Percentiles rank a stretch among this genome's conserved stretches.
Evolutionary conservation across 2,113 vertebrate species (phyloP).

Genomic region (Cathartes aura): DNA sequence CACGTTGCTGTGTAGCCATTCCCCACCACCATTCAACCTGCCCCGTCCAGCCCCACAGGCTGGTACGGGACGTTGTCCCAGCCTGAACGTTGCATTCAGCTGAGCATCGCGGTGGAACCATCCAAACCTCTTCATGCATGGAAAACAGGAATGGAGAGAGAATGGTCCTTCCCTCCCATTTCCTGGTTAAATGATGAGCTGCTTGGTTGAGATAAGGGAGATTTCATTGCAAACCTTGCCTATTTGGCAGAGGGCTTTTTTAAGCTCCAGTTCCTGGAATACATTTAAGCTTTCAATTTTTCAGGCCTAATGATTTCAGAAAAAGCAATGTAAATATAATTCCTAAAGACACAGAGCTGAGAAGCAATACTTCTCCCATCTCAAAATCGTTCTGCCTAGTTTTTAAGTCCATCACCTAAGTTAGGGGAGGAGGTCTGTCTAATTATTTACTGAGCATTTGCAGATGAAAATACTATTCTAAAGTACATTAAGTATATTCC

Average conservation of each 20-base stretch:
- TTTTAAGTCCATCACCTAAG: background rate
- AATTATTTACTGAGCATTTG: background rate
- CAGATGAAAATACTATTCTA: background rate
- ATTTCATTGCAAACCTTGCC: background rate
- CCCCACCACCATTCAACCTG: background rate
- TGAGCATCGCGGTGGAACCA: background rate
- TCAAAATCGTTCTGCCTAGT: background rate
- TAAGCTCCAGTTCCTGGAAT: background rate
- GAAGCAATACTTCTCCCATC: background rate
- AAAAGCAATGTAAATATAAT: background rate
- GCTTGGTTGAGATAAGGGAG: background rate
- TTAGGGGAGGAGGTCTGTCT: background rate
- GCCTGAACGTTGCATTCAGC: background rate
- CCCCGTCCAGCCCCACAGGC: rapidly evolving
- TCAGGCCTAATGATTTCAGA: background rate
- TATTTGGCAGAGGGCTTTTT: background rate
- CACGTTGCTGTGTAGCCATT: background rate
- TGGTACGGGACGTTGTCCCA: background rate
- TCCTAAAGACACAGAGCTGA: background rate
- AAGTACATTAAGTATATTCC: background rate
- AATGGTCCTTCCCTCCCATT: background rate
- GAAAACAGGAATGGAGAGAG: background rate
- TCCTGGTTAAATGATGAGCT: background rate
- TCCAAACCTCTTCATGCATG: background rate
- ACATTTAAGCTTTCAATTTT: background rate